These are phyloP conservation scores for Proteles cristata DNA, from an alignment of 2,113 vertebrate genomes.

Conservation along the genomic window DNA sequence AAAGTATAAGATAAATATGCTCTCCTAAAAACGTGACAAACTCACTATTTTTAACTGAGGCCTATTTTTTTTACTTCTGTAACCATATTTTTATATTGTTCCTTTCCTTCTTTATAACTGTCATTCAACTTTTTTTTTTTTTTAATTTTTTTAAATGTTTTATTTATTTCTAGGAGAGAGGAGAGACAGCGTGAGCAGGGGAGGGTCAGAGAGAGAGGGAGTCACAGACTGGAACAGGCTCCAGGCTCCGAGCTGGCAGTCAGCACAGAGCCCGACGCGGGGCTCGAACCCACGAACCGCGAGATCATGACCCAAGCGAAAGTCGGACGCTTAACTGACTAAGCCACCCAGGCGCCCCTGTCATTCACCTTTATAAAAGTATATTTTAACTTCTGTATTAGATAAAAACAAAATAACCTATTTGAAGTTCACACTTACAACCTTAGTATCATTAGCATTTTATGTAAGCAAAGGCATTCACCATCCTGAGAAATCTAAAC, in stretches of 20 bases:
- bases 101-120: background rate
- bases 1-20: background rate
- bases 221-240: too few relatives aligned
- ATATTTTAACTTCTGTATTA: background rate
- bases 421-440: background rate
- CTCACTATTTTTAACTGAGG: background rate
- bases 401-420: background rate
- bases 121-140: background rate
- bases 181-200: too few relatives aligned
- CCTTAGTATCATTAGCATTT: background rate
- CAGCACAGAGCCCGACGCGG: too few relatives aligned
- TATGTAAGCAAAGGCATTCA: background rate
- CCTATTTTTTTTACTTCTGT: background rate
- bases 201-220: too few relatives aligned
- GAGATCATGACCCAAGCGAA: too few relatives aligned
- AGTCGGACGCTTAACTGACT: too few relatives aligned
- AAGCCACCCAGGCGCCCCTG: too few relatives aligned
- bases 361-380: slow-evolving; percentile 14
- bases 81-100: background rate
- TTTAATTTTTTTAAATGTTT: too few relatives aligned
- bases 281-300: too few relatives aligned
- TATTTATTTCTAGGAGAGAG: too few relatives aligned
- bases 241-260: too few relatives aligned
- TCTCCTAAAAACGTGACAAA: background rate
- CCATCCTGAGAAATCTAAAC: background rate